Base-by-base conservation (phyloP, 2,888 invertebrate genomes). In the Portevinia maculata region DNA sequence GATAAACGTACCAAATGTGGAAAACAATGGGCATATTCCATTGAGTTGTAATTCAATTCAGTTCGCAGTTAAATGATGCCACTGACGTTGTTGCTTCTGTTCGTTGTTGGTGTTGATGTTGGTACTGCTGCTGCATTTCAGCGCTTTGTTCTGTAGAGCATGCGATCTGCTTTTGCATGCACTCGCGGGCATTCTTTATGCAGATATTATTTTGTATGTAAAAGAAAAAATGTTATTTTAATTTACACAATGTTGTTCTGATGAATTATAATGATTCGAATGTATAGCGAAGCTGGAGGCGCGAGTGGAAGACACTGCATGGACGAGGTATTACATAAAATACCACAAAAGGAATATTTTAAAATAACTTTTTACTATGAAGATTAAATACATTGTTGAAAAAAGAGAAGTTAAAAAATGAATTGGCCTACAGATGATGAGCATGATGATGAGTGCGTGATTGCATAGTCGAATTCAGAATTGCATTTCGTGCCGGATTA, bases 81-180 rank as follows among this genome's bases (percentile, higher is more conserved):
- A 59, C 81, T 81, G 70, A 75, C 75, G 81, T 74, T 70, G 65
- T 60, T 70, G 70, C 81, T 81, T 81, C 81, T 75, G 75, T 74
- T 79, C 44, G 67, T 44, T 65, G 44, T 44, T 75, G 62, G 70
- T 64, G 75, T 64, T 70, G 67, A 69, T 69, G 62, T 55, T 71
- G 65, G 21, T 81, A 64, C 28, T 75, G 62, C 83, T 83, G 76
- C 62, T 71, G 65, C 50, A 78, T 83, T 83, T 83, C 76, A 83
- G 67, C 67, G 76, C 83, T 78, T 83, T 83, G 83, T 83, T 67
- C 71, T 65, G 67, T 83, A 71, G 83, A 83, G 83, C 83, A 76
- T 83, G 83, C 83, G 83, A 83, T 83, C 83, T 71, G 76, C 78
- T 67, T 83, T 78, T 67, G 62, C 78, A 83, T 76, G 71, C 71